Evolutionary conservation across 2,888 invertebrate species (phyloP), one percentile per base, ranked within the genome.

Genomic region (Xylocampa areola): DNA sequence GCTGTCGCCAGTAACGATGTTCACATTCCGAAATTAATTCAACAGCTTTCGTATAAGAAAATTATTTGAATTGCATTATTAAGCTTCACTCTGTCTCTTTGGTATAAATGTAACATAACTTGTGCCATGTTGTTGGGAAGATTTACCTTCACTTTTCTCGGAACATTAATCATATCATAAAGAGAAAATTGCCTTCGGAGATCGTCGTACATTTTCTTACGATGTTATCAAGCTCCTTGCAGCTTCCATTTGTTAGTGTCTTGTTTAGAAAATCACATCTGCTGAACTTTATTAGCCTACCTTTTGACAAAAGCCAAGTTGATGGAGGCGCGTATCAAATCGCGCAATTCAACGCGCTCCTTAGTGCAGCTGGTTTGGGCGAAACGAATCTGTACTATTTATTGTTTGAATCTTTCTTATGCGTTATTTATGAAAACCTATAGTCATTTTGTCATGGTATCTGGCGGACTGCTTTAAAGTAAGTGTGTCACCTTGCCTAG

Each of bases 291-390:
- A 92, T 90, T 90, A 91, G 89, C 82, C 81, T 82, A 86, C 80
- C 88, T 91, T 92, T 92, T 89, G 88, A 92, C 89, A 92, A 91
- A 91, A 83, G 84, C 84, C 69, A 83, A 80, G 85, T 88, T 90
- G 92, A 93, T 91, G 91, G 91, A 92, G 89, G 92, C 90, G 92
- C 93, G 92, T 92, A 91, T 89, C 94, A 88, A 94, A 94, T 94
- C 87, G 91, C 67, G 69, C 86, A 85, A 91, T 91, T 91, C 88
- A 87, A 78, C 79, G 78, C 84, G 89, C 90, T 91, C 89, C 93
- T 93, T 91, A 90, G 77, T 86, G 85, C 94, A 94, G 91, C 94
- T 93, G 94, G 90, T 88, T 87, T 78, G 83, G 81, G 89, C 89
- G 91, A 80, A 86, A 77, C 94, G 88, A 93, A 93, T 94, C 43